phyloP scores from a whole-genome alignment of 2,113 vertebrate species.

The Anolis carolinensis region DNA sequence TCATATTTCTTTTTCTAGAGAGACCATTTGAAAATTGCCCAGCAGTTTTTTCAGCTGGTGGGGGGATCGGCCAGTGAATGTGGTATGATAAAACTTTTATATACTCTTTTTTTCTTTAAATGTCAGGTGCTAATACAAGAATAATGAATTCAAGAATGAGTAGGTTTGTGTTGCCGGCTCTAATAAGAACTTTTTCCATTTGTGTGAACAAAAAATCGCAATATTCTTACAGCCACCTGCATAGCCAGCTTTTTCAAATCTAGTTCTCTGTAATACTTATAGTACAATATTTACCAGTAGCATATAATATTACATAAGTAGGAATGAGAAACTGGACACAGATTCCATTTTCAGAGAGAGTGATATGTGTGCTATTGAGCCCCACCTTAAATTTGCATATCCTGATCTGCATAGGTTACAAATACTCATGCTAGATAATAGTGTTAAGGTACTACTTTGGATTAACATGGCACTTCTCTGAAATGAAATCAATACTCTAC shows the following conservation, averaged over 20 bases:
- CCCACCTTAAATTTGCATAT: background rate
- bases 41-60: slow-evolving; percentile 96
- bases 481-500: background rate
- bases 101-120: background rate
- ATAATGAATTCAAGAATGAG: background rate
- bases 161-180: background rate
- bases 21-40: slow-evolving; percentile 95
- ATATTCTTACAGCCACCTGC: background rate
- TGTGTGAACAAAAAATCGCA: background rate
- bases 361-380: background rate
- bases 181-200: background rate
- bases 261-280: background rate
- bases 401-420: background rate
- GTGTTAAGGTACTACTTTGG: background rate
- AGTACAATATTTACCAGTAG: background rate
- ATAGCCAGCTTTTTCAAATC: background rate
- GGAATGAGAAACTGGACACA: background rate
- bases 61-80: slow-evolving; percentile 97
- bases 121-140: slow-evolving; percentile 9
- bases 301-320: background rate
- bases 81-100: slow-evolving; percentile 76
- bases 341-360: background rate
- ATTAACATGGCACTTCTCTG: background rate
- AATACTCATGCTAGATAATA: background rate
- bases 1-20: slow-evolving; percentile 75